Conservation (phyloP, 2,888 invertebrate genomes). For the Archaeoteleia sp. region DNA sequence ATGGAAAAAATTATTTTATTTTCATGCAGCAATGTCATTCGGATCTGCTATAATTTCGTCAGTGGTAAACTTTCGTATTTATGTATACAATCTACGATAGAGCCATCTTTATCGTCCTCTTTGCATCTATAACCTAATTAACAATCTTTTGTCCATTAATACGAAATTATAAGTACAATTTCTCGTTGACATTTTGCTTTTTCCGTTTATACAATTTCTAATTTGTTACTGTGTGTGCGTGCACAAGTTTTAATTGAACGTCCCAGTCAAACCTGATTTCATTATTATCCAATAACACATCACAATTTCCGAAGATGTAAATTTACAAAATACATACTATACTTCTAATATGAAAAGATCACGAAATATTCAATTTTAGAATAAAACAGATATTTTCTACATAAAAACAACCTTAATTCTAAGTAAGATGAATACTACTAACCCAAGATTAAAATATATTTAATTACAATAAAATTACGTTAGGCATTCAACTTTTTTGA, state of each 20-base stretch:
- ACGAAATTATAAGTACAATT: constrained; percentile 22
- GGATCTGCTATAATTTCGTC: constrained; percentile 37
- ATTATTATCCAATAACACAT: no score
- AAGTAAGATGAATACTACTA: no score
- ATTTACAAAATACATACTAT: no score
- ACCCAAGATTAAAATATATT: no score
- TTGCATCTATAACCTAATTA: constrained; percentile 67
- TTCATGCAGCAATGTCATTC: constrained; percentile 8
- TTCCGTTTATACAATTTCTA: constrained; percentile 52
- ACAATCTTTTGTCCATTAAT: constrained; percentile 60
- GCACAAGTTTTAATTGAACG: constrained; percentile 49
- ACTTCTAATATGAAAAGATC: no score
- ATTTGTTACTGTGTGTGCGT: constrained; percentile 52
- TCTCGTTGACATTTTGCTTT: constrained; percentile 15
- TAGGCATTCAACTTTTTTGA: no score
- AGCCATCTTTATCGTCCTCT: constrained; percentile 71
- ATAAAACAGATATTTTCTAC: no score
- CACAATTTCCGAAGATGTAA: no score
- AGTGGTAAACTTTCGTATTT: constrained; percentile 58
- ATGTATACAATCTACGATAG: constrained; percentile 68
- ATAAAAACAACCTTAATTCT: no score
- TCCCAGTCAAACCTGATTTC: no score
- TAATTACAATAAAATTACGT: no score
- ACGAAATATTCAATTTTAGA: no score
- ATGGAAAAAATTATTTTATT: constrained; percentile 7